phyloP scores from a whole-genome alignment of 2,888 invertebrate genomes.

The Drosophila picticornis region DNA sequence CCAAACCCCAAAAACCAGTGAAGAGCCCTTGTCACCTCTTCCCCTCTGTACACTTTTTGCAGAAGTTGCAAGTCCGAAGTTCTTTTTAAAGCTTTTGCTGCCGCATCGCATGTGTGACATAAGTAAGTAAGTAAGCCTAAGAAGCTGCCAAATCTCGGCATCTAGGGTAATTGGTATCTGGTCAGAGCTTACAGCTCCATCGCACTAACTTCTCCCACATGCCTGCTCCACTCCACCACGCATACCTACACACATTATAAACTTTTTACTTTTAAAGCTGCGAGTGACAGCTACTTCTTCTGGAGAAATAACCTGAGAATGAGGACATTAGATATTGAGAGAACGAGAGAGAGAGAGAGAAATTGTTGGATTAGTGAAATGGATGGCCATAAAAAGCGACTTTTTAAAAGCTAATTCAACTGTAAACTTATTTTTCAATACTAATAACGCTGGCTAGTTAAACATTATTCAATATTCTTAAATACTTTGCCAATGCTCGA shows the following conservation, averaged over 20 bases:
- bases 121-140: slow-evolving; percentile 76
- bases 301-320: slow-evolving; percentile 4
- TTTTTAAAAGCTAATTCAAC: not conserved
- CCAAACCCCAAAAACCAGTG: slow-evolving; percentile 58
- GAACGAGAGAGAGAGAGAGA: not conserved
- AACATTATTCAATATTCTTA: not conserved
- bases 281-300: slow-evolving; percentile 18
- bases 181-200: slow-evolving; percentile 41
- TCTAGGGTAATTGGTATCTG: slow-evolving; percentile 40
- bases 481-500: not conserved
- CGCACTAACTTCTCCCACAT: slow-evolving; percentile 3
- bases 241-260: slow-evolving; percentile 1
- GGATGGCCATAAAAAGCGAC: not conserved
- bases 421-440: not conserved
- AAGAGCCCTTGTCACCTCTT: not conserved
- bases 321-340: not conserved
- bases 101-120: slow-evolving; percentile 70
- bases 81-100: slow-evolving; percentile 46
- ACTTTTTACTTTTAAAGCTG: slow-evolving; percentile 34
- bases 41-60: not conserved
- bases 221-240: not conserved
- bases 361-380: slow-evolving; percentile 3
- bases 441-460: not conserved
- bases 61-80: slow-evolving; percentile 45
- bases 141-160: slow-evolving; percentile 51